Conservation (phyloP, 2,113 vertebrate species). For the Microtus pennsylvanicus region DNA sequence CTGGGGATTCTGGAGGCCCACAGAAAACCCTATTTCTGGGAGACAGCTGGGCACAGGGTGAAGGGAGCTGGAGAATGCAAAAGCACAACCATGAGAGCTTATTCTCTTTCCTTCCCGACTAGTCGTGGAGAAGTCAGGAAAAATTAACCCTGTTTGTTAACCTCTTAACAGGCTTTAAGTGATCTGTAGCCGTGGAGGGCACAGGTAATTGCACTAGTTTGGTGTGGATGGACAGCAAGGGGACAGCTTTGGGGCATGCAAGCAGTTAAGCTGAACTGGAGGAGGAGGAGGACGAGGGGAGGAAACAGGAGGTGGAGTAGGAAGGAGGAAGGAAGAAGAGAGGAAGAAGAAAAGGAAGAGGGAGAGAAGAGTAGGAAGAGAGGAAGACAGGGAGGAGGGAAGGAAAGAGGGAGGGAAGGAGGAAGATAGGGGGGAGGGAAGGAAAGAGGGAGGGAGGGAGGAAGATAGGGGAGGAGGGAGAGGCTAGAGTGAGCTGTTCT, state of each 20-base stretch:
- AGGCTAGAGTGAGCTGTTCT: background rate
- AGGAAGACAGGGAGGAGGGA: background rate
- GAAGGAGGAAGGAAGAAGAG: too few species aligned
- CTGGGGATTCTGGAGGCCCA: constrained; percentile 56
- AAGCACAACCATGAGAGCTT: constrained; percentile 55
- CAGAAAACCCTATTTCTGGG: constrained; percentile 4
- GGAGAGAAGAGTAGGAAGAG: background rate
- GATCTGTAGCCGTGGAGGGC: constrained; percentile 25
- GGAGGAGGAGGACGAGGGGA: background rate
- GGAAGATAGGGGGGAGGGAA: background rate
- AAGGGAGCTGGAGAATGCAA: background rate
- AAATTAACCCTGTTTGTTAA: constrained; percentile 82
- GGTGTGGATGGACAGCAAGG: constrained; percentile 35
- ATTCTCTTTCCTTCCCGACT: constrained; percentile 69
- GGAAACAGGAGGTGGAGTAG: background rate
- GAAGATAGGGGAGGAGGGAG: background rate
- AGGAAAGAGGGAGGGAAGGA: background rate
- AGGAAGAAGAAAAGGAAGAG: too few species aligned
- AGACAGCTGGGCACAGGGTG: background rate
- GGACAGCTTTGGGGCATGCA: background rate
- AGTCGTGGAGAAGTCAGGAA: constrained; percentile 49
- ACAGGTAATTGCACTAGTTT: constrained; percentile 32
- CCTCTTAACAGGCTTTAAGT: constrained; percentile 66
- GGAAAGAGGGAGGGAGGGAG: background rate
- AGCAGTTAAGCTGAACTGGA: constrained; percentile 68